A percentile compares a stretch with the other conserved stretches of the same genome.
These are phyloP conservation scores for Dendrolimus pini DNA, from an alignment of 2,888 invertebrate species.

Conservation along the genomic window DNA sequence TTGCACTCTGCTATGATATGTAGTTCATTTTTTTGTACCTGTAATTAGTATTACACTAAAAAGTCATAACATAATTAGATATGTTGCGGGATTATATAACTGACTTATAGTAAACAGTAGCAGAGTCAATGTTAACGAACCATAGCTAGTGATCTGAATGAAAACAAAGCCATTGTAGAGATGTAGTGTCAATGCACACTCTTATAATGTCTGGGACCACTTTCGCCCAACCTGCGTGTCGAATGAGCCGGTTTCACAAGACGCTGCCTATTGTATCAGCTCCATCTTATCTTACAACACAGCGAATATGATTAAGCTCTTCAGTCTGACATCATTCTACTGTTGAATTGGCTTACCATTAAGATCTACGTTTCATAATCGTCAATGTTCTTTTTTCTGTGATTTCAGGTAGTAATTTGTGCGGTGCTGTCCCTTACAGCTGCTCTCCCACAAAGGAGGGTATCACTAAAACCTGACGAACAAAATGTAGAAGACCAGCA, in stretches of 20 bases:
- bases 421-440: constrained; percentile 52
- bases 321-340: constrained; percentile 54
- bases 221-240: constrained; percentile 70
- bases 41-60: background rate
- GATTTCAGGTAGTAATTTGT: constrained; percentile 54
- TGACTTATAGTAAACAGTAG: constrained; percentile 12
- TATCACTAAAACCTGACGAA: constrained; percentile 43
- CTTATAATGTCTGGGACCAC: constrained; percentile 46
- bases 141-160: constrained; percentile 46
- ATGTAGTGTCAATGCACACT: constrained; percentile 44
- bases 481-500: constrained; percentile 44
- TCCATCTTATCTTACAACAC: constrained; percentile 67
- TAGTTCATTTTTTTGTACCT: background rate
- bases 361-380: background rate
- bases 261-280: constrained; percentile 65
- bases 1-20: constrained; percentile 10
- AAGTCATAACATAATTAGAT: background rate
- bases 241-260: constrained; percentile 63
- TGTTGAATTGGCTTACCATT: constrained; percentile 23
- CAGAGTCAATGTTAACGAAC: constrained; percentile 32
- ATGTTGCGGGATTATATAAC: constrained; percentile 11
- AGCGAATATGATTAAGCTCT: constrained; percentile 68
- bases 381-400: constrained; percentile 3
- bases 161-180: constrained; percentile 51
- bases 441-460: constrained; percentile 65